Base-by-base conservation (phyloP, 2,888 invertebrate genomes). In the Buathra laborator region DNA sequence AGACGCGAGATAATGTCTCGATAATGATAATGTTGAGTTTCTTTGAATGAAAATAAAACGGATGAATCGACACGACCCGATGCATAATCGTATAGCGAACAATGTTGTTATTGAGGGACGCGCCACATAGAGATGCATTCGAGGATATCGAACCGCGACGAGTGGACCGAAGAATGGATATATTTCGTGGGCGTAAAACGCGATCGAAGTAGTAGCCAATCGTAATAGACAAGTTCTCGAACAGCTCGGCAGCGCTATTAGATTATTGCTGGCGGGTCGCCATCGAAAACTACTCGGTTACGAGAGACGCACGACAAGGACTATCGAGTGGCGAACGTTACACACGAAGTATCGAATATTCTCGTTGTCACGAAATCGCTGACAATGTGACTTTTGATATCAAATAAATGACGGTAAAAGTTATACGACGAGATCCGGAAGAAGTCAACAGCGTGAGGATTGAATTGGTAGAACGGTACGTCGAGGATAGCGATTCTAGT, bases 141-240 rank as follows among this genome's bases (percentile, higher is more conserved):
- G 46, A 66, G 75, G 51, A 76, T 76, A 75, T 68, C 67, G 81
- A 75, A 68, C 37, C 74, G 59, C 24, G 74, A 56, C 72, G 66
- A 43, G 19, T 29, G 16, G 44, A 14, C 37, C 56, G 72, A 80
- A 74, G 72, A 70, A 81, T 53, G 64, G 62, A 48, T 14, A 43
- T 66, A 7, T 70, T 64, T 81, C 64, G 81, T 76, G 81, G 81
- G 76, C 76, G 81, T 81, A 71, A 19, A 81, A 80, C 66, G 79
- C 70, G 83, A 74, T 62, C 71, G 76, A 75, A 64, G 59, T 46
- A 67, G 29, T 64, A 46, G 37, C 24, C 46, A 12, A 48, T 37
- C 12, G 70, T 44, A 56, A 56, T 46, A 71, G 51, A 19, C 16
- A 29, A 56, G 59, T 62, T 32, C 68, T 46, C 53, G 68, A 75